Percentiles rank a stretch among this genome's conserved stretches.
These are phyloP conservation scores for Penelope pileata DNA, from an alignment of 2,113 vertebrate species.

Conservation along the genomic window DNA sequence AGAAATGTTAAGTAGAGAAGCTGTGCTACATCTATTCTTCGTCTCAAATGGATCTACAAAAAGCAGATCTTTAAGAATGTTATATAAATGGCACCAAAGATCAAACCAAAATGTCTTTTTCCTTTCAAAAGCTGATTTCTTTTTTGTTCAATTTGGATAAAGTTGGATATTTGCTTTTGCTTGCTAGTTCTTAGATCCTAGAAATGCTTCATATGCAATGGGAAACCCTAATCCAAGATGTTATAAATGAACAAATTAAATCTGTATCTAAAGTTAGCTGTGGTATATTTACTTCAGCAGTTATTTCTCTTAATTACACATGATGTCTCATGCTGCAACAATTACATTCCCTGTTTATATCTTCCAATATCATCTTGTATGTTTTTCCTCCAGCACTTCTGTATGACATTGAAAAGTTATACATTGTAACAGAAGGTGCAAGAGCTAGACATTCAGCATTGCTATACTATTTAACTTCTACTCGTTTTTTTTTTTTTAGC, in stretches of 20 bases:
- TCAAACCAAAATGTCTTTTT: background rate
- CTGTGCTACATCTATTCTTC: background rate
- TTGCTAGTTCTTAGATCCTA: background rate
- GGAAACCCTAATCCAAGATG: background rate
- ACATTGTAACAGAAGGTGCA: background rate
- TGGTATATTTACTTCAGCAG: background rate
- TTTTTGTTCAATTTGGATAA: background rate
- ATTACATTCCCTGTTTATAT: background rate
- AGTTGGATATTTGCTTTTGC: background rate
- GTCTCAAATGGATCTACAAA: background rate
- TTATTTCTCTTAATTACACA: background rate
- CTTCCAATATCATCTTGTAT: background rate
- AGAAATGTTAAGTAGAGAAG: background rate
- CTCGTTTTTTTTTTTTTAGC: background rate
- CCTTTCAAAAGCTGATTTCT: background rate
- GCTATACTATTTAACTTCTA: background rate
- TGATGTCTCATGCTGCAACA: background rate
- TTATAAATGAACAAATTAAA: background rate
- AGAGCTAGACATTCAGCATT: background rate
- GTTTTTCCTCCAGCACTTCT: background rate
- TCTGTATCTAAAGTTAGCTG: background rate
- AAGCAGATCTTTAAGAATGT: background rate
- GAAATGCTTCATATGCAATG: background rate
- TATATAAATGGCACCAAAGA: background rate
- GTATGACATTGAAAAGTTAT: background rate